Conservation (phyloP, 2,888 invertebrate genomes). For the Cynaeus angustus region DNA sequence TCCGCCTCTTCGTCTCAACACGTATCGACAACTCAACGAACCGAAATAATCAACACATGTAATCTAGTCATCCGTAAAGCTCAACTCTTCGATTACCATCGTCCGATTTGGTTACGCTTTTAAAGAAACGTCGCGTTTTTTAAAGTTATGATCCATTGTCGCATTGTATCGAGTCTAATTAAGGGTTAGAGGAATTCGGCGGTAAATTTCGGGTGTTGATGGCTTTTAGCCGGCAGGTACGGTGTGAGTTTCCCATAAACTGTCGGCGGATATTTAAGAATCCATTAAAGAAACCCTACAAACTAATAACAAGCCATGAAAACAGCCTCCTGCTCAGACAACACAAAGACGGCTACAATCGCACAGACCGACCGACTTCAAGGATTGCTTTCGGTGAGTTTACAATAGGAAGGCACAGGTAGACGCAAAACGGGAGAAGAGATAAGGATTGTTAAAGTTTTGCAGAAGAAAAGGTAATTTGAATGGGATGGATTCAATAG, state of each 20-base stretch:
- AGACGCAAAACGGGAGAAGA: constrained; percentile 10
- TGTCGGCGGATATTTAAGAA: constrained; percentile 69
- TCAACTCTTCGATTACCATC: constrained; percentile 29
- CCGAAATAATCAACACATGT: constrained; percentile 67
- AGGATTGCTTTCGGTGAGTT: constrained; percentile 24
- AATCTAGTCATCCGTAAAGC: constrained; percentile 63
- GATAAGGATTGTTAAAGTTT: not conserved
- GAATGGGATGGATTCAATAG: too few species aligned
- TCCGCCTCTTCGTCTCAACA: constrained; percentile 50
- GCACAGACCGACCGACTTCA: constrained; percentile 28
- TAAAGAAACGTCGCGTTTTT: constrained; percentile 22
- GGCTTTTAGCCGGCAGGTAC: constrained; percentile 57
- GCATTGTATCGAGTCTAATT: constrained; percentile 24
- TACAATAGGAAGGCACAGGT: constrained; percentile 38
- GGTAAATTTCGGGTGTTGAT: constrained; percentile 57
- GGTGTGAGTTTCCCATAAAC: constrained; percentile 61
- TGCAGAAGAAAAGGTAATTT: too few species aligned
- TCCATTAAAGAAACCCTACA: constrained; percentile 67
- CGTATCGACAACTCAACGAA: constrained; percentile 61
- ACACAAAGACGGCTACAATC: constrained; percentile 42
- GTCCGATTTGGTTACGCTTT: constrained; percentile 32
- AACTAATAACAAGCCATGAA: constrained; percentile 66
- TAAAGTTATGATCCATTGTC: constrained; percentile 30
- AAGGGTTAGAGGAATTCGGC: constrained; percentile 32
- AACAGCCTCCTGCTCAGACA: constrained; percentile 57